Conservation (phyloP, 2,113 vertebrate species). For the Gorsachius goisagi region DNA sequence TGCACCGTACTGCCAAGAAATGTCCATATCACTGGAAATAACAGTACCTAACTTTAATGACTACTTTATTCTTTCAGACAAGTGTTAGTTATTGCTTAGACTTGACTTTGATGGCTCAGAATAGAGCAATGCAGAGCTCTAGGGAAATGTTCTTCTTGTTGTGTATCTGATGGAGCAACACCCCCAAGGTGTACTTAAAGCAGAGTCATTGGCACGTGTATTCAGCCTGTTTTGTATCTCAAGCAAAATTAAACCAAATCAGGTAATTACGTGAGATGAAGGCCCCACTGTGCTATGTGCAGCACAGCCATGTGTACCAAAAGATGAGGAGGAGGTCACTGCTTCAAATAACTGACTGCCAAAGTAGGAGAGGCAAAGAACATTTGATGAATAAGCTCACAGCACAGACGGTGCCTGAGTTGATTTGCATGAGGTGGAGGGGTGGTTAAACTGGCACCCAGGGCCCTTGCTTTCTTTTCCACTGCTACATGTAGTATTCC, state of each 20-base stretch:
- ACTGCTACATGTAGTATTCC: background rate
- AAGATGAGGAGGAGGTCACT: background rate
- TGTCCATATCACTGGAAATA: background rate
- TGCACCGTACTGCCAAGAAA: background rate
- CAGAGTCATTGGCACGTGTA: background rate
- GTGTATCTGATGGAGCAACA: background rate
- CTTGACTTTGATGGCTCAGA: conserved; percentile 3
- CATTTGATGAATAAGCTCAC: background rate
- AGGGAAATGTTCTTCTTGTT: background rate
- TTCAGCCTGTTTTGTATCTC: background rate
- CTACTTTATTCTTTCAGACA: background rate
- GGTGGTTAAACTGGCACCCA: background rate
- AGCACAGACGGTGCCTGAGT: background rate
- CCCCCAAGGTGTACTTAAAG: background rate
- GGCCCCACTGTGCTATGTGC: background rate
- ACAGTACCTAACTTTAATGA: background rate
- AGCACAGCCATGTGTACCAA: background rate
- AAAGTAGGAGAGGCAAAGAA: background rate
- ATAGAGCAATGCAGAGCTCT: background rate
- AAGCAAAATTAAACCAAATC: background rate
- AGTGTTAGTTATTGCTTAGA: background rate
- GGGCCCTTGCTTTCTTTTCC: background rate
- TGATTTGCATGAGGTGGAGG: background rate
- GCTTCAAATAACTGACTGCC: background rate
- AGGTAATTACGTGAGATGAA: background rate